Conservation (phyloP, 2,888 invertebrate species). For the Melikaiella ostensackeni region DNA sequence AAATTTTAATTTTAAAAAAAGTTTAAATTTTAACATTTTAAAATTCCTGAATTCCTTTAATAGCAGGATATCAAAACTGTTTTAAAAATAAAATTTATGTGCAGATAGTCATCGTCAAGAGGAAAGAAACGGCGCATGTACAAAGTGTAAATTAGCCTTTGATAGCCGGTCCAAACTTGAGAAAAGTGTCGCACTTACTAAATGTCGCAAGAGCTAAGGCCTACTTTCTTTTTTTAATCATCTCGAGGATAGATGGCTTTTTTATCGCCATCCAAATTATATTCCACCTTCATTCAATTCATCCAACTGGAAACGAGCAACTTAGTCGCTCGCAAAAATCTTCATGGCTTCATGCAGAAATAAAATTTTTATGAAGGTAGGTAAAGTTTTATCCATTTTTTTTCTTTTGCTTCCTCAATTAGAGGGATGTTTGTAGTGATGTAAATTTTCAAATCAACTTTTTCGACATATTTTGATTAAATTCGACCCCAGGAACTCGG, state of each 20-base stretch:
- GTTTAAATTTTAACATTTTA: too few species aligned
- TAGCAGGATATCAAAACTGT: too few species aligned
- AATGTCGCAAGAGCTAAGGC: neutral
- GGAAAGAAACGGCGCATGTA: slow-evolving; percentile 15
- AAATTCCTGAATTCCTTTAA: too few species aligned
- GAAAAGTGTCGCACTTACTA: slow-evolving; percentile 17
- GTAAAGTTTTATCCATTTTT: neutral
- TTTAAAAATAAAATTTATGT: too few species aligned
- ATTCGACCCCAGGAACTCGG: too few species aligned
- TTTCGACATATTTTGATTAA: too few species aligned
- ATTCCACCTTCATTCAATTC: slow-evolving; percentile 12
- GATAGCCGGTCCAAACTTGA: slow-evolving; percentile 13
- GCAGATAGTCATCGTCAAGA: neutral
- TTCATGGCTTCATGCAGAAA: neutral
- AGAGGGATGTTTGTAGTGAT: too few species aligned
- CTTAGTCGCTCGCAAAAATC: neutral
- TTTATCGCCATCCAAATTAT: slow-evolving; percentile 8
- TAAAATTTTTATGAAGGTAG: slow-evolving; percentile 2
- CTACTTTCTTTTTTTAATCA: slow-evolving; percentile 3
- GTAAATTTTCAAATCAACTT: too few species aligned
- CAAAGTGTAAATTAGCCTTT: neutral
- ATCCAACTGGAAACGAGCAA: slow-evolving; percentile 7
- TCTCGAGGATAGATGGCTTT: neutral
- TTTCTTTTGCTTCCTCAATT: too few species aligned
- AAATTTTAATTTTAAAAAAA: too few species aligned